Base-by-base conservation (phyloP, 1,140 invertebrate species). In the Brachionus angularis region DNA sequence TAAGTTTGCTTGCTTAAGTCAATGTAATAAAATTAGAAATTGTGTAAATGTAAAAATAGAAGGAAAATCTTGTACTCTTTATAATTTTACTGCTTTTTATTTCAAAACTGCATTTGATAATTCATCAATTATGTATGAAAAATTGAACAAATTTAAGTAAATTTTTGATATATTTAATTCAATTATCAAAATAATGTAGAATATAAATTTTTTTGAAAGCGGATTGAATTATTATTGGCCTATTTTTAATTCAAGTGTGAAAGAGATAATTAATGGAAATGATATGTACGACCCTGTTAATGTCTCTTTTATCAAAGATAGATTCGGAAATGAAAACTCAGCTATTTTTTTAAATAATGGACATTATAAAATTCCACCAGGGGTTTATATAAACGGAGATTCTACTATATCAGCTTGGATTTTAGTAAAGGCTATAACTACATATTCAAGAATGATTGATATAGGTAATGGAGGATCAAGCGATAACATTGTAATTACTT, bases 191-290 rank as follows among this genome's bases (percentile, higher is more conserved):
- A n/a, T n/a, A n/a, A n/a, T n/a, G n/a, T n/a, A n/a, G n/a, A n/a
- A n/a, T n/a, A n/a, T n/a, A n/a, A n/a, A n/a, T n/a, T n/a, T n/a
- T n/a, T n/a, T n/a, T n/a, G n/a, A n/a, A n/a, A n/a, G n/a, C n/a
- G n/a, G n/a, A n/a, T n/a, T n/a, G n/a, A n/a, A n/a, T n/a, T n/a
- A 58, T 58, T 58, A 58, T 21, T 58, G 53, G 53, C 53, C 53
- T 39, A 25, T 58, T 23, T 58, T 39, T 39, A 39, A 58, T 14
- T 58, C 53, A 8, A 21, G 21, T 39, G 33, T 36, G 4, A 39
- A 21, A 23, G 53, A 58, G 10, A 21, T 58, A 12, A 18, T 58
- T 23, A 8, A 23, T 23, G 14, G 18, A 14, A 58, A 58, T 39
- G 53, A 58, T 23, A 23, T 58, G 0, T 39, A 58, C 25, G 16